Evolutionary conservation across 2,113 vertebrate species (phyloP), one percentile per base, ranked within the genome.

Genomic region (Crotophaga sulcirostris): DNA sequence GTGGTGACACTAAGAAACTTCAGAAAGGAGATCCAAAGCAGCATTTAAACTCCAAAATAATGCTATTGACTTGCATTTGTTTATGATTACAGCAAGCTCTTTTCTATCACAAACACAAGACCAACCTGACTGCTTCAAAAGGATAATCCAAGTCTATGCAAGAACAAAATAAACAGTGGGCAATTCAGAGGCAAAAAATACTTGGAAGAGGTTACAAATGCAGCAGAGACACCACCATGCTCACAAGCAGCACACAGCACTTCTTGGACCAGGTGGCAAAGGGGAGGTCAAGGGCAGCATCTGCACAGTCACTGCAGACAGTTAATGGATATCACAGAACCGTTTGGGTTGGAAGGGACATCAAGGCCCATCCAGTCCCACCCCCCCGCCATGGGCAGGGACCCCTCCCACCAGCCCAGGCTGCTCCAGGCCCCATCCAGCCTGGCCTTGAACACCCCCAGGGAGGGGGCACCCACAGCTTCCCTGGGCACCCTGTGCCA

Each of bases 221-320:
- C 60, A 16, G n/a, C 42, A 15, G 45, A 90, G 34, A 16, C 17
- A 6, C 13, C 18, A 8, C 15, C 28, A 26, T 13, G 16, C 62
- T 3, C 74, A 6, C 8, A 7, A 10, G 54, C 6, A 9, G 17
- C 3, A 8, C 58, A 4, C 36, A 33, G 82, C 64, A 45, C 63
- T 34, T 12, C 25, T 6, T 54, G 29, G 36, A 38, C 13, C 34
- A 2, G 40, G n/a, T 3, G 49, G 59, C 11, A 21, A 9, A 0
- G 16, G 36, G 72, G 49, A 42, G 33, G 52, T 17, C 0, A n/a
- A 38, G 5, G 26, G 21, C 81, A 40, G 55, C 77, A 52, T 1
- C 72, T 1, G 62, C 69, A 4, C 3, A 1, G 67, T 3, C 66
- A 31, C 70, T 3, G 52, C 2, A 3, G 45, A 42, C 68, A 38